These are phyloP conservation scores for Fukomys damarensis DNA, from an alignment of 2,113 vertebrate species.

Conservation along the genomic window DNA sequence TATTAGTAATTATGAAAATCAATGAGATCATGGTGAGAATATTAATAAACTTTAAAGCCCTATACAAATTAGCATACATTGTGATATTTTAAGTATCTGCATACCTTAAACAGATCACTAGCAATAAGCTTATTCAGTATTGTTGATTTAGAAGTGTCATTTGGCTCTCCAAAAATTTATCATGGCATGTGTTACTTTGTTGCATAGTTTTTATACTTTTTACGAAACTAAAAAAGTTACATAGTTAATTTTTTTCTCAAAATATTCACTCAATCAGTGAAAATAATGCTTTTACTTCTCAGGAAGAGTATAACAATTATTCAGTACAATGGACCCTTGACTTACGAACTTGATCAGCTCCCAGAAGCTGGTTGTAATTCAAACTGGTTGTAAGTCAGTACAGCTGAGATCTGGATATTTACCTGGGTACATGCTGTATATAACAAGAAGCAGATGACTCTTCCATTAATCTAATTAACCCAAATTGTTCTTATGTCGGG, in stretches of 20 bases:
- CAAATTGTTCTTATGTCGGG: no score
- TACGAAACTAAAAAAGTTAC: background rate
- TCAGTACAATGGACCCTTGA: background rate
- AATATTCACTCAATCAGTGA: background rate
- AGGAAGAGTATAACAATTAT: background rate
- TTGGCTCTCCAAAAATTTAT: background rate
- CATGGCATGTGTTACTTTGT: background rate
- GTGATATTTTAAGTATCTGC: background rate
- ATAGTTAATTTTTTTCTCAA: background rate
- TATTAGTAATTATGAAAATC: constrained; percentile 2
- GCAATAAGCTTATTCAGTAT: background rate
- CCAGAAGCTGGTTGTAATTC: no score
- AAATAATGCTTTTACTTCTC: constrained; percentile 11
- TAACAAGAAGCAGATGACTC: no score
- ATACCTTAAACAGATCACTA: background rate
- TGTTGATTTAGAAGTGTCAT: background rate
- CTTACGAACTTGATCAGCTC: no score
- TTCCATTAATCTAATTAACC: no score
- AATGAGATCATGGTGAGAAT: background rate
- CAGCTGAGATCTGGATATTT: no score
- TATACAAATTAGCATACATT: background rate
- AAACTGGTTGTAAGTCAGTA: no score
- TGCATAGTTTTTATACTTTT: background rate
- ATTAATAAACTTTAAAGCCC: background rate
- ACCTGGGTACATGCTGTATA: no score